Evolutionary conservation across 2,797 vertebrate species (phyloP).

Genomic region (Paguma larvata): DNA sequence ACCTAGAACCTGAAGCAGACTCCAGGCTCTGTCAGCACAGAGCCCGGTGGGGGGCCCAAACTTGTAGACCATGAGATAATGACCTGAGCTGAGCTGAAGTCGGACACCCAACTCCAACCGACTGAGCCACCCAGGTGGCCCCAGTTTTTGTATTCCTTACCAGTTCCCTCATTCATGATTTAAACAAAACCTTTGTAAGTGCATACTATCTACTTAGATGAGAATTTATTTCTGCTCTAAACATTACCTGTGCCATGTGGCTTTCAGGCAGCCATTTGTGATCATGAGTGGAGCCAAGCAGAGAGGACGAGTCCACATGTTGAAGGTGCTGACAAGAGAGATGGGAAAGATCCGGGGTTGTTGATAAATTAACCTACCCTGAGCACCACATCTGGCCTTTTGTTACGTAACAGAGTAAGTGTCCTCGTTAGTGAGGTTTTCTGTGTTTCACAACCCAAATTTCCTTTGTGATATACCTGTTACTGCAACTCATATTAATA

Average conservation of each 20-base stretch:
- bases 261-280: neutral
- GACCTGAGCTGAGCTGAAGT: too few relatives aligned
- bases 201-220: neutral
- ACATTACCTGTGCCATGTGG: neutral
- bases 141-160: slow-evolving; percentile 1
- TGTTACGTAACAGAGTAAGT: neutral
- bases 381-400: neutral
- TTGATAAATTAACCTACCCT: neutral
- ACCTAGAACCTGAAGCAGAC: too few relatives aligned
- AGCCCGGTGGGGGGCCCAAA: too few relatives aligned
- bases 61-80: too few relatives aligned
- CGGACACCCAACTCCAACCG: too few relatives aligned
- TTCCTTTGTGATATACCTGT: neutral
- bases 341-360: neutral
- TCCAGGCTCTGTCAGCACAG: too few relatives aligned
- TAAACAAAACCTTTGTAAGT: neutral
- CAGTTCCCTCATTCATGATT: neutral
- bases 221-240: slow-evolving; percentile 47
- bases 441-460: neutral
- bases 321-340: neutral
- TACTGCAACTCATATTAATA: slow-evolving; percentile 8
- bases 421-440: neutral
- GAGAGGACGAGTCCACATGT: neutral
- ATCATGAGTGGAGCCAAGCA: neutral
- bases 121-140: too few relatives aligned